A percentile compares a stretch with the other conserved stretches of the same genome.
Conservation (phyloP, 1,140 invertebrate species). For the Cylas formicarius region DNA sequence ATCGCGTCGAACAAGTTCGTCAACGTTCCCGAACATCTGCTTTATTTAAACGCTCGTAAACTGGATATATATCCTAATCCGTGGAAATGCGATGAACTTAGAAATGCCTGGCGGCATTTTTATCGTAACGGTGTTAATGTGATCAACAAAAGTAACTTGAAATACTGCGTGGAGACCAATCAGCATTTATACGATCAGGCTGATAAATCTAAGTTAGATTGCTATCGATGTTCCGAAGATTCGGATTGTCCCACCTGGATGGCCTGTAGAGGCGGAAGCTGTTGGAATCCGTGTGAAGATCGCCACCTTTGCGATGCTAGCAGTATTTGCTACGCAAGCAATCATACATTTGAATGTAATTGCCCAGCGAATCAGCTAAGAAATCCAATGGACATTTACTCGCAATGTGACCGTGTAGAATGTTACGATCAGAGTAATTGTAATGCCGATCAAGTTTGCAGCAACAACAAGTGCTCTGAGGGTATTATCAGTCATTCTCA, state of each 20-base stretch:
- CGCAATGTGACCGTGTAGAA: background rate
- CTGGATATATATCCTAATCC: constrained; percentile 10
- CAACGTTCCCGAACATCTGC: constrained; percentile 1
- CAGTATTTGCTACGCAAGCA: constrained; percentile 1
- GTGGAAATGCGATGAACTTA: constrained; percentile 4
- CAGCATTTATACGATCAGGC: too few species aligned
- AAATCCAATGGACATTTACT: background rate
- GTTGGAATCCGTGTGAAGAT: constrained; percentile 2
- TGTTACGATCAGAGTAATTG: background rate
- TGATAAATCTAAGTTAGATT: too few species aligned
- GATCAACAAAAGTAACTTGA: background rate
- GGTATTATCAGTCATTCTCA: background rate
- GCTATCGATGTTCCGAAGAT: background rate
- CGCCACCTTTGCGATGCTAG: constrained; percentile 1
- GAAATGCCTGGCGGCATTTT: background rate
- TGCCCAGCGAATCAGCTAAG: background rate
- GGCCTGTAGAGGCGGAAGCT: constrained; percentile 1
- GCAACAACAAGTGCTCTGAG: background rate
- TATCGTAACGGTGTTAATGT: too few species aligned
- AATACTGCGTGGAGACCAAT: background rate
- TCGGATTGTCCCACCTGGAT: background rate
- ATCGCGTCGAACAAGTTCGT: constrained; percentile 1
- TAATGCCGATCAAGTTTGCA: background rate
- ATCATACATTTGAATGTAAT: background rate
- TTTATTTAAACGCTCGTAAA: background rate